Conservation (phyloP, 2,888 invertebrate species). For the Meganola albula region DNA sequence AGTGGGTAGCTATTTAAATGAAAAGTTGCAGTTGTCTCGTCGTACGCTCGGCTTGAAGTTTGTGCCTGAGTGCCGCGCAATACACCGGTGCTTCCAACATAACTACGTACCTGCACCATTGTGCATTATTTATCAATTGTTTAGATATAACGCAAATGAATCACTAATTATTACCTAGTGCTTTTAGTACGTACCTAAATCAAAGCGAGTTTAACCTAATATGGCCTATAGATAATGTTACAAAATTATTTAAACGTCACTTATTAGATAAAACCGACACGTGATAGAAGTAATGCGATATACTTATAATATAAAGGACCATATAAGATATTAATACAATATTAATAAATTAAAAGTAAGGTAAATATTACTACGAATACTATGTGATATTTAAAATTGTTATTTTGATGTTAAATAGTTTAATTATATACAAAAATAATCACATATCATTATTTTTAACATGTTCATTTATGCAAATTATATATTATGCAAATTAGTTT, state of each 20-base stretch:
- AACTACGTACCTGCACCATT: too few relatives aligned
- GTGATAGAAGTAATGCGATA: slow-evolving; percentile 50
- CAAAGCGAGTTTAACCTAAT: slow-evolving; percentile 7
- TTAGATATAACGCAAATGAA: too few relatives aligned
- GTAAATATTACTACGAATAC: slow-evolving; percentile 64
- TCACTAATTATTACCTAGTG: too few relatives aligned
- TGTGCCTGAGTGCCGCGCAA: too few relatives aligned
- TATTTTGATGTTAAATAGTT: slow-evolving; percentile 65
- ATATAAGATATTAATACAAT: slow-evolving; percentile 62
- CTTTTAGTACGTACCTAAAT: too few relatives aligned
- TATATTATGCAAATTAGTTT: slow-evolving; percentile 30
- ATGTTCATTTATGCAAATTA: slow-evolving; percentile 39
- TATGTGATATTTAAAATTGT: slow-evolving; percentile 73
- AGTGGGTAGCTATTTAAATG: too few relatives aligned
- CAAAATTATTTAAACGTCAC: too few relatives aligned
- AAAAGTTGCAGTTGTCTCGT: too few relatives aligned
- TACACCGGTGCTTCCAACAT: too few relatives aligned
- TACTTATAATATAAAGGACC: slow-evolving; percentile 48
- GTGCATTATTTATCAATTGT: too few relatives aligned
- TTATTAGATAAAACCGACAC: slow-evolving; percentile 43
- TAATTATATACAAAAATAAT: slow-evolving; percentile 61
- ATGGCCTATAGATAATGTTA: slow-evolving; percentile 21
- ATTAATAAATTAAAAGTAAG: slow-evolving; percentile 55
- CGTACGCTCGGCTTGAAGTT: too few relatives aligned
- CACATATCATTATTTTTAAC: slow-evolving; percentile 73